phyloP scores from a whole-genome alignment of 2,797 vertebrate species.

The Sylvilagus floridanus region DNA sequence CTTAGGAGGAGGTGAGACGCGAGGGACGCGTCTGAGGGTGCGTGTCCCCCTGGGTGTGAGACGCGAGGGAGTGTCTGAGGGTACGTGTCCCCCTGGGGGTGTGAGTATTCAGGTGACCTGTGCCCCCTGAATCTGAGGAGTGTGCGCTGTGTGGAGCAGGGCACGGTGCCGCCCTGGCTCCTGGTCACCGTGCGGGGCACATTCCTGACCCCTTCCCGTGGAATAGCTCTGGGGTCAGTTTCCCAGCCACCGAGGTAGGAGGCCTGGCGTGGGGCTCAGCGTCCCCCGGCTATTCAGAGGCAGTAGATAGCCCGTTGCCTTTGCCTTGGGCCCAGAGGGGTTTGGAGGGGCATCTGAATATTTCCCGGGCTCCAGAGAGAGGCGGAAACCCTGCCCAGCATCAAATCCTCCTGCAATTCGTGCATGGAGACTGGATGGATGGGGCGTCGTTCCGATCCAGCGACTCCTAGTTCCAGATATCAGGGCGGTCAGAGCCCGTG shows the following conservation, averaged over 20 bases:
- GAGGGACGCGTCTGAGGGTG: no score
- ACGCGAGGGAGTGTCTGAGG: no score
- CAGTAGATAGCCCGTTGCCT: background rate
- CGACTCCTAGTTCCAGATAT: background rate
- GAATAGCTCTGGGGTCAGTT: background rate
- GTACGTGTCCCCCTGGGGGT: no score
- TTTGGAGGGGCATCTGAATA: background rate
- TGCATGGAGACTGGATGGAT: background rate
- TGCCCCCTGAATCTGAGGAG: background rate
- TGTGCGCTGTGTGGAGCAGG: background rate
- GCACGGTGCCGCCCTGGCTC: no score
- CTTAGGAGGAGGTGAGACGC: background rate
- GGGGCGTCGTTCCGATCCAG: background rate
- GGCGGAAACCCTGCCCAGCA: background rate
- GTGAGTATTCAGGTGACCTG: background rate
- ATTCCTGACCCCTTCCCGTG: background rate
- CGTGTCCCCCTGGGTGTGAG: no score
- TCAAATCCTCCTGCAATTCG: background rate
- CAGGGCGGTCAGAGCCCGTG: background rate
- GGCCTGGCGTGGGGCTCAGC: background rate
- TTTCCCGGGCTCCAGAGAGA: background rate
- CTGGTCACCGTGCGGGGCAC: background rate
- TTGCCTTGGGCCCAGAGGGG: background rate
- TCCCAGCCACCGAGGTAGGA: background rate
- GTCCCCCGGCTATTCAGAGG: background rate